phyloP scores from a whole-genome alignment of 2,888 invertebrate species.

The Hypsopygia costalis region DNA sequence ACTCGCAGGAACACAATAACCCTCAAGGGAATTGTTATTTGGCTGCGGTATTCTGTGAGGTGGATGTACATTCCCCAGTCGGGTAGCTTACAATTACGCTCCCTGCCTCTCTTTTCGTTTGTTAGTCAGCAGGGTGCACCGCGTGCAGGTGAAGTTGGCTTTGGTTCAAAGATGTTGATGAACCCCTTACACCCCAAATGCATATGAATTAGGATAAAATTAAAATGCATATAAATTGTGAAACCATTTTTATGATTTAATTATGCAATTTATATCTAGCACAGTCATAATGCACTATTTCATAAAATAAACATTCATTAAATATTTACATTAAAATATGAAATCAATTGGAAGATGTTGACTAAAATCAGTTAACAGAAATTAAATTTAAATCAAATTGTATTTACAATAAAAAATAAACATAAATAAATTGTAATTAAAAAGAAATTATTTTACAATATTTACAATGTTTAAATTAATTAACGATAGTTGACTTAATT shows the following conservation, averaged over 20 bases:
- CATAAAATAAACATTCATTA: slow-evolving; percentile 25
- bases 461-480: slow-evolving; percentile 14
- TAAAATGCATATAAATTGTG: no score
- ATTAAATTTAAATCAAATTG: slow-evolving; percentile 10
- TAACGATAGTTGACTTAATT: background rate
- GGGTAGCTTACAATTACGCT: no score
- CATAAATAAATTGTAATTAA: slow-evolving; percentile 14
- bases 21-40: no score
- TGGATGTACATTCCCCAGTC: no score
- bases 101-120: no score
- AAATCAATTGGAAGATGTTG: slow-evolving; percentile 28
- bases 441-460: slow-evolving; percentile 6
- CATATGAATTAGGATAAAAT: no score
- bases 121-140: no score
- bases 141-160: no score
- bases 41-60: no score
- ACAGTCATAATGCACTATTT: slow-evolving; percentile 28
- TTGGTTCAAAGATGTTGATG: no score
- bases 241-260: slow-evolving; percentile 30
- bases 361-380: slow-evolving; percentile 20
- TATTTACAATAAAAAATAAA: slow-evolving; percentile 14
- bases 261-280: slow-evolving; percentile 25
- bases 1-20: no score
- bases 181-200: no score
- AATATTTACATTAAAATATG: slow-evolving; percentile 25